Evolutionary conservation across 2,888 invertebrate genomes (phyloP).

Genomic region (Rugalucina vietnamica): DNA sequence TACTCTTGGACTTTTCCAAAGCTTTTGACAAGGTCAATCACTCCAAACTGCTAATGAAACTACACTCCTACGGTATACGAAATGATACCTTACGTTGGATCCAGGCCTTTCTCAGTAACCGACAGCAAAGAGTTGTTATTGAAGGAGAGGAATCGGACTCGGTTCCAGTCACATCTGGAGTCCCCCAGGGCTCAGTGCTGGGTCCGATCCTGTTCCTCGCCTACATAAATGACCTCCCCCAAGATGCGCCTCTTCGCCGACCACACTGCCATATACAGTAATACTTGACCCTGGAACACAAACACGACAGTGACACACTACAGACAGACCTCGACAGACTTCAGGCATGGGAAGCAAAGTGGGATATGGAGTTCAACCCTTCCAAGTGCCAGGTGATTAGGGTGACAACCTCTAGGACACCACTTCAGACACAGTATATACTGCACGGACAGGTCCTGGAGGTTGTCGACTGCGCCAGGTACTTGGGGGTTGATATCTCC

Average conservation of each 20-base stretch:
- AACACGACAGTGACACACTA: neutral
- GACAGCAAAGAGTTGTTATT: neutral
- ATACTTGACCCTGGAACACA: neutral
- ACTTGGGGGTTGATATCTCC: no score
- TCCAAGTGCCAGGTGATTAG: neutral
- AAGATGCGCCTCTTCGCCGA: neutral
- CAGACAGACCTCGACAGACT: neutral
- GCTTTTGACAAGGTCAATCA: neutral
- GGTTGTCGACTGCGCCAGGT: no score
- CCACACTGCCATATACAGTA: neutral
- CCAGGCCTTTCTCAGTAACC: slow-evolving; percentile 1
- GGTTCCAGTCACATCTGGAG: neutral
- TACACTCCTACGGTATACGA: neutral
- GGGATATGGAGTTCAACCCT: neutral
- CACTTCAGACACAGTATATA: no score
- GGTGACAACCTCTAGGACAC: no score
- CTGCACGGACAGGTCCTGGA: no score
- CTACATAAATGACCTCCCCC: neutral
- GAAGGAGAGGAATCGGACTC: neutral
- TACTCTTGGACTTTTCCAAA: neutral
- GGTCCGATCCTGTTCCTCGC: neutral
- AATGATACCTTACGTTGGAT: neutral
- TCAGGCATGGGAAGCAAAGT: neutral
- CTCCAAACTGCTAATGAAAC: neutral
- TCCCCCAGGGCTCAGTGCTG: neutral